Evolutionary conservation across 2,888 invertebrate species (phyloP).

Genomic region (Cheilosia vulpina): DNA sequence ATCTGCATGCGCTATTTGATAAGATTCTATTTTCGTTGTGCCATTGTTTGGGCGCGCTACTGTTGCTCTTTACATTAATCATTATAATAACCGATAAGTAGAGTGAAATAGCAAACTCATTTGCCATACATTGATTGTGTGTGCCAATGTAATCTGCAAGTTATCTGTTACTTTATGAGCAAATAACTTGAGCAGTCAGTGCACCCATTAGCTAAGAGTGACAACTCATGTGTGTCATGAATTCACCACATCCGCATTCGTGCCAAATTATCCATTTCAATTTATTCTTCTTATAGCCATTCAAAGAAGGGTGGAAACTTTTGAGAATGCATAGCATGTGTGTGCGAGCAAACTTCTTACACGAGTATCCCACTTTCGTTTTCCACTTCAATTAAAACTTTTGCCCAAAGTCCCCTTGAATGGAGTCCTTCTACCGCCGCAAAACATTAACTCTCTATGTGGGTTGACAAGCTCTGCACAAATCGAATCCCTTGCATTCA

Average conservation of each 20-base stretch:
- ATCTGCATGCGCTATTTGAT: conserved; percentile 30
- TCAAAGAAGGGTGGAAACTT: conserved; percentile 20
- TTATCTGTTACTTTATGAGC: background rate
- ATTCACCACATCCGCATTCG: conserved; percentile 41
- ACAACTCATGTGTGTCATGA: conserved; percentile 71
- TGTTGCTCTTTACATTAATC: background rate
- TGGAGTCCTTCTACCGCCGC: conserved; percentile 36
- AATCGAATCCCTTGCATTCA: conserved; percentile 47
- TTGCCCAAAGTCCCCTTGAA: conserved; percentile 29
- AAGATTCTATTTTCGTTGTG: conserved; percentile 40
- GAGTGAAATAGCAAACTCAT: conserved; percentile 29
- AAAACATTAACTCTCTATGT: conserved; percentile 69
- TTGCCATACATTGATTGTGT: background rate
- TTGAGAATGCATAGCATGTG: conserved; percentile 2
- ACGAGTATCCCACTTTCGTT: conserved; percentile 54
- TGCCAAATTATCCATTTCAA: conserved; percentile 60
- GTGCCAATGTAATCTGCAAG: conserved; percentile 22
- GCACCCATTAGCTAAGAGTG: background rate
- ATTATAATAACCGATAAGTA: conserved; percentile 1
- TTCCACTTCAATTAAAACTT: conserved; percentile 73
- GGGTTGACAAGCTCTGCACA: conserved; percentile 42
- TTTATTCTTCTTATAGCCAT: conserved; percentile 8
- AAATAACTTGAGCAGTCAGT: background rate
- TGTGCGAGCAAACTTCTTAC: conserved; percentile 40
- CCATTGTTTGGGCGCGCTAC: conserved; percentile 3